A percentile compares a stretch with the other conserved stretches of the same genome.
Conservation (phyloP, 2,113 vertebrate genomes). For the Xyliphius kryptos region DNA sequence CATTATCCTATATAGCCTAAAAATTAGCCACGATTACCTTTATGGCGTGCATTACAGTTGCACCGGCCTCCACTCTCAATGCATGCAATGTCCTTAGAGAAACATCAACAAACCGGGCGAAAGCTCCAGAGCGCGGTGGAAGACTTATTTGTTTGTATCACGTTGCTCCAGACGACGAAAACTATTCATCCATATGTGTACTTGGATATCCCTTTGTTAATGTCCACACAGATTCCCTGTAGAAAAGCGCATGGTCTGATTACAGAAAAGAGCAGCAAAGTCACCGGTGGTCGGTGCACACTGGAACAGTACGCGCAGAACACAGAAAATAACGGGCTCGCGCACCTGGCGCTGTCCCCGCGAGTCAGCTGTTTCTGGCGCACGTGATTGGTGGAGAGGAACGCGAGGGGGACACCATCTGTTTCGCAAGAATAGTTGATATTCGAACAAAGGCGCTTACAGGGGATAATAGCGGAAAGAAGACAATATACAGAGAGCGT, state of each 20-base stretch:
- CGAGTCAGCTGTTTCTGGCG: constrained; percentile 75
- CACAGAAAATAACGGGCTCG: background rate
- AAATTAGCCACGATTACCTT: constrained; percentile 57
- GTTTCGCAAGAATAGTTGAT: constrained; percentile 61
- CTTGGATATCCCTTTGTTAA: constrained; percentile 24
- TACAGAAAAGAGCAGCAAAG: constrained; percentile 33
- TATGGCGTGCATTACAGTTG: too few relatives aligned
- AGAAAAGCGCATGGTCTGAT: constrained; percentile 48
- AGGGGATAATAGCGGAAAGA: constrained; percentile 34
- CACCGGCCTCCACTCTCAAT: constrained; percentile 30
- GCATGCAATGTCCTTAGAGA: constrained; percentile 15
- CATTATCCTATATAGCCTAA: too few relatives aligned
- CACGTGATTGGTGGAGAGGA: too few relatives aligned
- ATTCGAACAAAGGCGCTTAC: constrained; percentile 65
- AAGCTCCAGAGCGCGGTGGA: constrained; percentile 25
- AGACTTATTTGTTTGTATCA: background rate
- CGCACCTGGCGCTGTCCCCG: constrained; percentile 52
- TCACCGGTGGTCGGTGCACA: constrained; percentile 49
- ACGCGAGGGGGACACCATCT: constrained; percentile 71
- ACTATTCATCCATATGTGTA: too few relatives aligned
- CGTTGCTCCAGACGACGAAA: too few relatives aligned
- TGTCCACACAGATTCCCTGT: constrained; percentile 46
- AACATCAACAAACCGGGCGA: constrained; percentile 22
- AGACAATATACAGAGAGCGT: too few relatives aligned
- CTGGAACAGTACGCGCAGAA: constrained; percentile 20